phyloP scores from a whole-genome alignment of 2,113 vertebrate species.

The Leucopternis melanops region DNA sequence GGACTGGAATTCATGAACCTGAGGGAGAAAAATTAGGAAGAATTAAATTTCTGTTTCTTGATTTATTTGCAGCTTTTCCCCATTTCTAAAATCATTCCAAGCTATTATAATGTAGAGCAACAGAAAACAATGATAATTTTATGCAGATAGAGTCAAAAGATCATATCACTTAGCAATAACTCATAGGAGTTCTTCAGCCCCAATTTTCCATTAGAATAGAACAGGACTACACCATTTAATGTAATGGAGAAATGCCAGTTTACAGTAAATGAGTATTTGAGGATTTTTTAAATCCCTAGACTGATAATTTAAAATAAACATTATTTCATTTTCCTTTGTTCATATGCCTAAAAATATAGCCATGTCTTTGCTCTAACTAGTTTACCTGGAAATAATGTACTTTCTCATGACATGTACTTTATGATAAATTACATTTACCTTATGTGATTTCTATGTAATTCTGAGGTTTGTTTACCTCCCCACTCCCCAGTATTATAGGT shows the following conservation, averaged over 20 bases:
- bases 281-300: background rate
- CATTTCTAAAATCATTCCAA: background rate
- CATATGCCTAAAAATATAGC: background rate
- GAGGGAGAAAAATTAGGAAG: background rate
- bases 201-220: background rate
- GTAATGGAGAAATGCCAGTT: background rate
- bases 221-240: background rate
- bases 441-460: background rate
- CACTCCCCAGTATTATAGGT: rapidly evolving
- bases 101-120: background rate
- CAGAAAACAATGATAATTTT: background rate
- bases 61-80: background rate
- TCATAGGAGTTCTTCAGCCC: background rate
- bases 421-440: background rate
- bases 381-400: background rate
- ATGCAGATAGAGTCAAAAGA: background rate
- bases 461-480: background rate
- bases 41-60: background rate
- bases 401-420: background rate
- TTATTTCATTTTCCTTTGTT: background rate
- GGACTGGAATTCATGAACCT: background rate
- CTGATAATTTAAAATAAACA: background rate
- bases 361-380: background rate
- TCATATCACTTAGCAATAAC: background rate
- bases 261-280: background rate